Percentiles rank a stretch among this genome's conserved stretches.
Conservation (phyloP, 1,140 invertebrate genomes). For the Pygmarrhopalites habei region DNA sequence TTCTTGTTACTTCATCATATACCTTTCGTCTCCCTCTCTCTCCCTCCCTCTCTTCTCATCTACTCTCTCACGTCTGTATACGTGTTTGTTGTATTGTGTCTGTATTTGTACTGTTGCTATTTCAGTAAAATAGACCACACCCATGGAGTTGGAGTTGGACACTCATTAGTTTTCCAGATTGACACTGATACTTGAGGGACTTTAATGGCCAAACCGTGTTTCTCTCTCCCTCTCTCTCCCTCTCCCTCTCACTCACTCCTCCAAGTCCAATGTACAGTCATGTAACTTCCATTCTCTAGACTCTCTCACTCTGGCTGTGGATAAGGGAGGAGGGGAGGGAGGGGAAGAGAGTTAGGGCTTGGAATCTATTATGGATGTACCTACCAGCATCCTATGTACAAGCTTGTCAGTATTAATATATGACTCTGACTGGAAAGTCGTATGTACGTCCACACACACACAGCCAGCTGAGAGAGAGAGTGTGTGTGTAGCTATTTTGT, state of each 20-base stretch:
- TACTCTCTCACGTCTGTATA: too few species aligned
- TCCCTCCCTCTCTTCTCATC: too few species aligned
- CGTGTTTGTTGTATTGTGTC: too few species aligned
- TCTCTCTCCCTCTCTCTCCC: neutral
- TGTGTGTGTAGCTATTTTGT: too few species aligned
- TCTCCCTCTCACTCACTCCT: neutral
- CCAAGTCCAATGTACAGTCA: neutral
- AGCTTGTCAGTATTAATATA: neutral
- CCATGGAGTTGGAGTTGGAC: conserved; percentile 37
- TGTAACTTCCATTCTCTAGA: neutral
- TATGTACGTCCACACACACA: neutral
- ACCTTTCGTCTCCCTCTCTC: too few species aligned
- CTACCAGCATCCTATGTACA: neutral
- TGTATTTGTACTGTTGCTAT: conserved; percentile 11
- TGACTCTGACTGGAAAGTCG: neutral
- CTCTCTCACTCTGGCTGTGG: too few species aligned
- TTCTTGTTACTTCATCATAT: too few species aligned
- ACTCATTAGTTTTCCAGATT: conserved; percentile 40
- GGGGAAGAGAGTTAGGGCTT: too few species aligned
- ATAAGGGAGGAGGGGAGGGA: too few species aligned
- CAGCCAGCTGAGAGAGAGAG: too few species aligned
- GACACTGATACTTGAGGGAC: conserved; percentile 40
- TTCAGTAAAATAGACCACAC: conserved; percentile 34
- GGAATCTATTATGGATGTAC: neutral
- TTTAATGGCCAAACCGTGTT: conserved; percentile 38